Conservation (phyloP, 2,888 invertebrate species). For the Leucoptera coffeella region DNA sequence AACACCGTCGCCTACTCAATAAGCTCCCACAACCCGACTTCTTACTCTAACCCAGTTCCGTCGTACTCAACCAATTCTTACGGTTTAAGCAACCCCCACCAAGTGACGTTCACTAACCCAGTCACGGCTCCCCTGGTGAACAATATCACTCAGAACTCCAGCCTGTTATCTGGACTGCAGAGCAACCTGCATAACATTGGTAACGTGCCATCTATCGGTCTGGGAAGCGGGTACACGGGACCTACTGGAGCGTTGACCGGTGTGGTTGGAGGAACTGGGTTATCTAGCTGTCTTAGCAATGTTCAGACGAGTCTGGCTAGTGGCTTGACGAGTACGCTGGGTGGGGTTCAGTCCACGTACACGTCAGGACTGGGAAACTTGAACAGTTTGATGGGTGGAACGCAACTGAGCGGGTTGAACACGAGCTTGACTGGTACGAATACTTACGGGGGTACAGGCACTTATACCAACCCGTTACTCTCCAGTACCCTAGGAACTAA, state of each 20-base stretch:
- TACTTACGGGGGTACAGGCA: conserved; percentile 34
- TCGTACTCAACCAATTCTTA: conserved; percentile 39
- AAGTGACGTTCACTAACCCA: conserved; percentile 47
- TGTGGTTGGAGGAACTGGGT: conserved; percentile 21
- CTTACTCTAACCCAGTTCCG: conserved; percentile 46
- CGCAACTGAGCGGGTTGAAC: conserved; percentile 32
- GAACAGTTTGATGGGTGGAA: conserved; percentile 28
- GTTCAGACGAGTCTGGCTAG: conserved; percentile 36
- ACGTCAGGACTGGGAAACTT: conserved; percentile 35
- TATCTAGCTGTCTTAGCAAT: conserved; percentile 37
- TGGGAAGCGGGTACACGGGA: conserved; percentile 33
- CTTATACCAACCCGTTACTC: conserved; percentile 62
- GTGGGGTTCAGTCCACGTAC: conserved; percentile 34
- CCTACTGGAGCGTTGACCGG: conserved; percentile 42
- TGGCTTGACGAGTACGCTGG: conserved; percentile 30
- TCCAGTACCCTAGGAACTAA: conserved; percentile 52
- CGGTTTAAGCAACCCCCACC: conserved; percentile 40
- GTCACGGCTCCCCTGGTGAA: conserved; percentile 43
- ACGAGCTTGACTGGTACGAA: conserved; percentile 30
- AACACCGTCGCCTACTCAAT: conserved; percentile 45
- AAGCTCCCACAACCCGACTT: conserved; percentile 43
- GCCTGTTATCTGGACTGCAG: conserved; percentile 39
- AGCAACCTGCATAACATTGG: conserved; percentile 40
- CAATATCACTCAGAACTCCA: conserved; percentile 44
- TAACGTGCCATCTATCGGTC: conserved; percentile 33